Conservation (phyloP, 2,113 vertebrate species). For the Aix galericulata region DNA sequence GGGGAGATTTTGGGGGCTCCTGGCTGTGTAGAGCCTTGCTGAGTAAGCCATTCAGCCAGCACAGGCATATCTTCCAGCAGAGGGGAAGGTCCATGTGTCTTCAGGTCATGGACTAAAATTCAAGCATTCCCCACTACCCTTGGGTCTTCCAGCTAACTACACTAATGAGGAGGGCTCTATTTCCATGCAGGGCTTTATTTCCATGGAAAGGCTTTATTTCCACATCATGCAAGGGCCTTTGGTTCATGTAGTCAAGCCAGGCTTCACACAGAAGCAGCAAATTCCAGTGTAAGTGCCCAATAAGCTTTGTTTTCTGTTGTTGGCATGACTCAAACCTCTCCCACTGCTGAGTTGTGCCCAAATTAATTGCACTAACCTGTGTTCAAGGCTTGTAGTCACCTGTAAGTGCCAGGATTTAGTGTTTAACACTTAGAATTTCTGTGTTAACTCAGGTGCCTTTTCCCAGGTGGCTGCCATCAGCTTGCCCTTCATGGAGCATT, state of each 20-base stretch:
- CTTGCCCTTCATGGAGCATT: not conserved
- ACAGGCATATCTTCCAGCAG: not conserved
- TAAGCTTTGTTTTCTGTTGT: not conserved
- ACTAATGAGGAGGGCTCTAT: not conserved
- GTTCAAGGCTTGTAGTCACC: not conserved
- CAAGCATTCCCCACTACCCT: not conserved
- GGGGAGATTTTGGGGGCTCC: too few relatives aligned
- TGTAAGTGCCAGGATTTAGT: not conserved
- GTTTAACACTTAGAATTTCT: not conserved
- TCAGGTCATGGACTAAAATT: not conserved
- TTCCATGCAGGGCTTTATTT: not conserved
- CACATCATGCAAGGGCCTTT: not conserved
- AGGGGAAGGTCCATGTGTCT: not conserved
- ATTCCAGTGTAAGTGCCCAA: not conserved
- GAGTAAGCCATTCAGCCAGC: not conserved
- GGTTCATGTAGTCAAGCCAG: not conserved
- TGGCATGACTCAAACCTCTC: too few relatives aligned
- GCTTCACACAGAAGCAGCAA: not conserved
- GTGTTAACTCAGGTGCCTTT: not conserved
- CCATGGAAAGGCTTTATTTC: not conserved
- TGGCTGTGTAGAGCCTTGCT: not conserved
- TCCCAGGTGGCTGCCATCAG: not conserved
- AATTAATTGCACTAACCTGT: not conserved
- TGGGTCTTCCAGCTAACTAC: not conserved
- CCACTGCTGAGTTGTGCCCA: not conserved